These are phyloP conservation scores for Cebidichthys violaceus DNA, from an alignment of 2,113 vertebrate genomes.

Conservation along the genomic window DNA sequence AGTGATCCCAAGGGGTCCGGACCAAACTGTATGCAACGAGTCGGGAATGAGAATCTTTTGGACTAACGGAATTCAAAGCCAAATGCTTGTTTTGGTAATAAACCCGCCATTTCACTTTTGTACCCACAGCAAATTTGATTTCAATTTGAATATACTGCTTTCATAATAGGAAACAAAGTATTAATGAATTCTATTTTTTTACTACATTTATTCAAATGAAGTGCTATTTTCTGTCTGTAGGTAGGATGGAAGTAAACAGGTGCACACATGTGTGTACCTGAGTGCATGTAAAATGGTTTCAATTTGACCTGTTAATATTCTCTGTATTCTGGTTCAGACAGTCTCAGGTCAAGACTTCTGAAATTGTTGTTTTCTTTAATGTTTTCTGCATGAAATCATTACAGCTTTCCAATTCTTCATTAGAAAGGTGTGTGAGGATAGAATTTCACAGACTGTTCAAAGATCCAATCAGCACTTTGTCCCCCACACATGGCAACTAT, in stretches of 20 bases:
- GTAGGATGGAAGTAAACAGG: background rate
- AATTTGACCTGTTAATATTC: background rate
- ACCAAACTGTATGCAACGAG: background rate
- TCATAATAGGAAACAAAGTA: background rate
- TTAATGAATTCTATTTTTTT: background rate
- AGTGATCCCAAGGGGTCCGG: background rate
- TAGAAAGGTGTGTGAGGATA: background rate
- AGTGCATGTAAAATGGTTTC: background rate
- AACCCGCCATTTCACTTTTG: background rate
- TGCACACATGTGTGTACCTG: background rate
- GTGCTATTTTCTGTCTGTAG: background rate
- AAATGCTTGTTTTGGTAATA: background rate
- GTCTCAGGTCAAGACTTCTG: background rate
- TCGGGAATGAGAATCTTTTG: background rate
- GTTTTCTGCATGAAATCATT: background rate
- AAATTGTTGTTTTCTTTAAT: background rate
- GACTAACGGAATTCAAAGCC: background rate
- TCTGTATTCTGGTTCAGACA: background rate
- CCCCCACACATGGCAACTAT: conserved; percentile 9
- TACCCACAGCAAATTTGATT: background rate
- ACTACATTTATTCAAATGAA: no score
- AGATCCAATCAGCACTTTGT: background rate
- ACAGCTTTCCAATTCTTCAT: background rate
- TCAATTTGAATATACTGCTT: background rate
- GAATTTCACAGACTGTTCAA: background rate